Evolutionary conservation across 1,140 invertebrate species (phyloP).

Genomic region (Aethina tumida): DNA sequence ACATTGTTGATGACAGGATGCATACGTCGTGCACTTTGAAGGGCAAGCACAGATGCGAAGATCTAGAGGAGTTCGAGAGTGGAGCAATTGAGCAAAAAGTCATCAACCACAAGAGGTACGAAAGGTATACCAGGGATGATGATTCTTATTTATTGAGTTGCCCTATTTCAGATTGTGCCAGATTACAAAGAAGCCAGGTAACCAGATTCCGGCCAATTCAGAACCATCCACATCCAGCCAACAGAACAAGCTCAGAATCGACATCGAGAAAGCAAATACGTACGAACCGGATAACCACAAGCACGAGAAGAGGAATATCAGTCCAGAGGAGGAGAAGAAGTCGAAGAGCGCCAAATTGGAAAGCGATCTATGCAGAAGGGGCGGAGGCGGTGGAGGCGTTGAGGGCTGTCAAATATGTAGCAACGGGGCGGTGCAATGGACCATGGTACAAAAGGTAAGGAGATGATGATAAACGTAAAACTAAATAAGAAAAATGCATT

Average conservation of each 20-base stretch:
- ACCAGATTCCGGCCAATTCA: neutral
- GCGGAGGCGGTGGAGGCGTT: too few species aligned
- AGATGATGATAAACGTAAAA: too few species aligned
- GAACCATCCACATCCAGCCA: constrained; percentile 10
- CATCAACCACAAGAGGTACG: constrained; percentile 22
- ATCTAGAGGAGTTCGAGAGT: constrained; percentile 21
- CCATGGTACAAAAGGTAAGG: too few species aligned
- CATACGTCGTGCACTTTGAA: constrained; percentile 56
- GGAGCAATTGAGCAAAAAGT: constrained; percentile 13
- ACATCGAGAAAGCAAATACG: constrained; percentile 7
- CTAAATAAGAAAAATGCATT: too few species aligned
- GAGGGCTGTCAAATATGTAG: too few species aligned
- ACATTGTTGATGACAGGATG: constrained; percentile 54
- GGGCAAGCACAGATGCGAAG: constrained; percentile 45
- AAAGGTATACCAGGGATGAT: constrained; percentile 17
- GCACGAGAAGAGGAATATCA: constrained; percentile 10
- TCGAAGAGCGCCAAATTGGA: constrained; percentile 14
- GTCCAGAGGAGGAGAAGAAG: constrained; percentile 8
- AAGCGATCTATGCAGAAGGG: constrained; percentile 7
- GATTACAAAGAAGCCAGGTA: neutral
- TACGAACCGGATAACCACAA: neutral
- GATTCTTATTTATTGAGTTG: neutral
- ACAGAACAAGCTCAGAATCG: constrained; percentile 10
- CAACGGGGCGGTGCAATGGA: too few species aligned
- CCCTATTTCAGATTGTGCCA: neutral